These are phyloP conservation scores for Manis pentadactyla DNA, from an alignment of 2,797 vertebrate species.

Conservation along the genomic window DNA sequence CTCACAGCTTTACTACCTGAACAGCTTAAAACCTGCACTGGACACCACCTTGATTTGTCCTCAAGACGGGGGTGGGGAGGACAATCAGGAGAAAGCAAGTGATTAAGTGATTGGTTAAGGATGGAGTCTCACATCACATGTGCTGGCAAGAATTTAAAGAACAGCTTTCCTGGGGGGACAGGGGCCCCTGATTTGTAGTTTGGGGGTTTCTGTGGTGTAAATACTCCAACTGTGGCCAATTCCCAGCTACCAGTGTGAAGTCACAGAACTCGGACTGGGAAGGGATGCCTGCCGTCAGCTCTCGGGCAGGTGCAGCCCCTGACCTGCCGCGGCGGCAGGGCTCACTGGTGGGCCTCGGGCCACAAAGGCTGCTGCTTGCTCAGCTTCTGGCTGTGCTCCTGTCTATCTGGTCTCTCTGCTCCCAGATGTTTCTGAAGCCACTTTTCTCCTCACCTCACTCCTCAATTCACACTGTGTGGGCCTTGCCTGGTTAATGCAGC, in stretches of 20 bases:
- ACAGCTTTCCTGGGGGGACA: neutral
- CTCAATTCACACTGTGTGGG: neutral
- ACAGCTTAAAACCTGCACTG: neutral
- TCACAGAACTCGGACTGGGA: neutral
- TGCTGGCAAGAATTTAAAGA: neutral
- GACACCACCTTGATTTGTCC: too few species aligned
- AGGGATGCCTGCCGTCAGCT: neutral
- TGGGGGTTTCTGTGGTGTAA: neutral
- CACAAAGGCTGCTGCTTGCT: neutral
- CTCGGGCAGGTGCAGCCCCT: neutral
- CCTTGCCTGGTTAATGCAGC: neutral
- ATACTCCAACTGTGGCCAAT: neutral
- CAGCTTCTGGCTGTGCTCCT: neutral
- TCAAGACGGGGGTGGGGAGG: neutral
- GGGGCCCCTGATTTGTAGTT: neutral
- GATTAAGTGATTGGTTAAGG: neutral
- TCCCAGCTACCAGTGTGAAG: neutral
- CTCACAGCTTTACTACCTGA: neutral
- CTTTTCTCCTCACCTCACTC: neutral
- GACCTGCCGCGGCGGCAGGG: accelerated
- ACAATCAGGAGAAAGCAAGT: neutral
- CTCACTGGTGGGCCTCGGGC: neutral
- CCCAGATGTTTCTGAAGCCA: neutral
- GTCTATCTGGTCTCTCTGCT: neutral
- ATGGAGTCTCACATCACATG: neutral